Conservation (phyloP, 1,140 invertebrate genomes). For the Mylabris phalerata region DNA sequence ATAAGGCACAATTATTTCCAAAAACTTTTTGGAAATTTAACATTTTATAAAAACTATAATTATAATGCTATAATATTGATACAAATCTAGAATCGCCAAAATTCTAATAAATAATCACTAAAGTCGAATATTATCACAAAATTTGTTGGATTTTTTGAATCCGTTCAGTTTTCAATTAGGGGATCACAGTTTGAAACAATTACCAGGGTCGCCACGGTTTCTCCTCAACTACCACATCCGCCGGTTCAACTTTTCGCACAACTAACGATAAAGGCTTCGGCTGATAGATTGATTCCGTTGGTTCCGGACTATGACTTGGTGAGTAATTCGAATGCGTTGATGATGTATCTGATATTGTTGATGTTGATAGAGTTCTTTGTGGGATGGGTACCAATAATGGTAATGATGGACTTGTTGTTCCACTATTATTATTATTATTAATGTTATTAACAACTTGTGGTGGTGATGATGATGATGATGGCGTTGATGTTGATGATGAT, state of each 20-base stretch:
- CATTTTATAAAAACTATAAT: conserved; percentile 1
- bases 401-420: conserved; percentile 43
- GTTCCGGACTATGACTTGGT: conserved; percentile 39
- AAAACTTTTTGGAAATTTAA: background rate
- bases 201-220: conserved; percentile 65
- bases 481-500: conserved; percentile 15
- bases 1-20: conserved; percentile 19
- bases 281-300: conserved; percentile 43
- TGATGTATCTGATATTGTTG: conserved; percentile 47
- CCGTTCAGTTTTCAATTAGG: no score
- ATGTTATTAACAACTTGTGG: no score
- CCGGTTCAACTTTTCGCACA: conserved; percentile 49
- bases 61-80: background rate
- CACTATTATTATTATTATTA: no score
- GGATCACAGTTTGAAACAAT: background rate
- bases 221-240: conserved; percentile 50
- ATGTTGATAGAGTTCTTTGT: conserved; percentile 60
- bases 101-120: background rate
- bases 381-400: conserved; percentile 63
- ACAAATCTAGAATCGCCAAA: conserved; percentile 5
- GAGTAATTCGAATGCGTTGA: conserved; percentile 40
- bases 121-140: conserved; percentile 5
- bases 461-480: no score
- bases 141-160: background rate
- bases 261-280: conserved; percentile 64